These are phyloP conservation scores for Argyra leucocephala DNA, from an alignment of 2,888 invertebrate genomes.

Conservation along the genomic window DNA sequence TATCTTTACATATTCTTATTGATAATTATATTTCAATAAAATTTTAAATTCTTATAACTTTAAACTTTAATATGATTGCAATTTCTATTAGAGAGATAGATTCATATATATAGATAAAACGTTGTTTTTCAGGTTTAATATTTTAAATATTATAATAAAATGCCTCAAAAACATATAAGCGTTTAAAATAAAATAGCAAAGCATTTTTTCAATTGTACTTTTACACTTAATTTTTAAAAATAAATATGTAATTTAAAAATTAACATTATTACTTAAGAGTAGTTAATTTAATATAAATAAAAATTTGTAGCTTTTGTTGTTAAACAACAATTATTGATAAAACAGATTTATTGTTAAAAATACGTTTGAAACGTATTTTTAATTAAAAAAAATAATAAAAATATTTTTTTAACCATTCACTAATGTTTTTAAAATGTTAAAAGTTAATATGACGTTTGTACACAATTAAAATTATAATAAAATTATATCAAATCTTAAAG, in stretches of 20 bases:
- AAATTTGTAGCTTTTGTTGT: not conserved
- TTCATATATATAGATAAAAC: not conserved
- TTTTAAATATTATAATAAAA: not conserved
- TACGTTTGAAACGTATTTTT: too few species aligned
- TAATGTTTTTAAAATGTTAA: too few species aligned
- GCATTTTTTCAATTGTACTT: not conserved
- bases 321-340: not conserved
- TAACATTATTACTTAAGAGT: not conserved
- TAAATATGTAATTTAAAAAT: not conserved
- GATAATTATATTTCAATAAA: not conserved
- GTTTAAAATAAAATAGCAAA: not conserved
- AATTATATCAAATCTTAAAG: too few species aligned
- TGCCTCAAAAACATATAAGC: not conserved
- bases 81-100: not conserved
- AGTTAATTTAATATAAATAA: not conserved
- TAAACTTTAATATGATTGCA: not conserved
- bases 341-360: not conserved
- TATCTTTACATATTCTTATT: not conserved
- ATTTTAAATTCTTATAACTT: not conserved
- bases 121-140: not conserved
- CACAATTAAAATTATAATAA: too few species aligned
- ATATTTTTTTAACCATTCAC: too few species aligned
- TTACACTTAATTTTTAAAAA: not conserved
- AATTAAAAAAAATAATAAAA: too few species aligned
- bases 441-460: too few species aligned